A percentile compares a stretch with the other conserved stretches of the same genome.
phyloP scores from a whole-genome alignment of 2,113 vertebrate genomes.

The Grus americana region DNA sequence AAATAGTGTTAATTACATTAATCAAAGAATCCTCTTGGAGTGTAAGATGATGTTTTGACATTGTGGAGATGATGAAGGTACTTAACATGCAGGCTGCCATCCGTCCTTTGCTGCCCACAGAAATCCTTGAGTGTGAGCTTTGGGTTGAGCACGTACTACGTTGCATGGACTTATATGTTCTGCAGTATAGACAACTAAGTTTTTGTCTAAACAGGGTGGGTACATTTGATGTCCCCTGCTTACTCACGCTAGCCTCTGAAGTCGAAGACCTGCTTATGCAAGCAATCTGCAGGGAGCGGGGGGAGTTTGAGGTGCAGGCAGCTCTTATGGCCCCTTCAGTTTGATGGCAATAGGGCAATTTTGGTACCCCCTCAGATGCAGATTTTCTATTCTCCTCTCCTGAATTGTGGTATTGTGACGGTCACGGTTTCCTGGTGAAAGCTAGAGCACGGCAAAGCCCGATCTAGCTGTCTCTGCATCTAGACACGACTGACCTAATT shows the following conservation, averaged over 20 bases:
- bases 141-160: not conserved
- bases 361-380: not conserved
- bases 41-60: not conserved
- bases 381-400: not conserved
- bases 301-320: not conserved
- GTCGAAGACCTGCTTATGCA: not conserved
- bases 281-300: not conserved
- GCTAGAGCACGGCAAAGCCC: not conserved
- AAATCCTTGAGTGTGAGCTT: not conserved
- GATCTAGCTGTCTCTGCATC: not conserved
- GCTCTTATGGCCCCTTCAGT: not conserved
- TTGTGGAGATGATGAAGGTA: not conserved
- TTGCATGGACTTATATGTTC: not conserved
- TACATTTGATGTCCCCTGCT: not conserved
- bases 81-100: not conserved
- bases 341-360: not conserved
- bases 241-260: not conserved
- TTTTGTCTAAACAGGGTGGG: not conserved
- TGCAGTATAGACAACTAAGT: not conserved
- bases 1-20: not conserved
- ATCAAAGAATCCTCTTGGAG: not conserved
- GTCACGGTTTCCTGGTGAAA: not conserved
- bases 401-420: not conserved
- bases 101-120: not conserved
- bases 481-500: slow-evolving; percentile 17